phyloP scores from a whole-genome alignment of 2,113 vertebrate species.

The Mustelus asterias region DNA sequence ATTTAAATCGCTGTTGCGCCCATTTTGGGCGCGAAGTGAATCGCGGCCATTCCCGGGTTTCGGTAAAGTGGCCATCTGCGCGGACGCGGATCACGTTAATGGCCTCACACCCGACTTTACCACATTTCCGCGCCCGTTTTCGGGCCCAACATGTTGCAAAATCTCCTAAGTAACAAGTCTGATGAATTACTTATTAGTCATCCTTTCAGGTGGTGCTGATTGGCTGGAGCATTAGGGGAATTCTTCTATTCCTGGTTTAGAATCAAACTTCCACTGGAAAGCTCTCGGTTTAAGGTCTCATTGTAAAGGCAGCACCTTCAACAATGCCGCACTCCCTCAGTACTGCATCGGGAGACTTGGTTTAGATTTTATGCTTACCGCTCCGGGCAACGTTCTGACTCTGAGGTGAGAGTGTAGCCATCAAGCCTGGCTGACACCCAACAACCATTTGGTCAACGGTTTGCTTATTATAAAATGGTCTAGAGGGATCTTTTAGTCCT shows the following conservation, averaged over 20 bases:
- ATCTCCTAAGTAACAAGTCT: not conserved
- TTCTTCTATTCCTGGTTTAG: not conserved
- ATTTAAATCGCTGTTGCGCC: too few relatives aligned
- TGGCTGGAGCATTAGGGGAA: not conserved
- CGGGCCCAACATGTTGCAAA: too few relatives aligned
- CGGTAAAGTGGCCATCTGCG: too few relatives aligned
- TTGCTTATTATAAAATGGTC: not conserved
- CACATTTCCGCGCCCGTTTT: too few relatives aligned
- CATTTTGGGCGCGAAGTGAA: too few relatives aligned
- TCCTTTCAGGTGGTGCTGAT: not conserved
- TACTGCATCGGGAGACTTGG: not conserved
- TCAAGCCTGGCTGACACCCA: too few relatives aligned
- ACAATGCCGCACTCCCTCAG: not conserved
- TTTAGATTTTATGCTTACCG: not conserved
- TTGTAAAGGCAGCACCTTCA: not conserved
- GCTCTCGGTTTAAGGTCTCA: not conserved
- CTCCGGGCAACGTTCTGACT: not conserved
- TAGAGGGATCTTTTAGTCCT: not conserved
- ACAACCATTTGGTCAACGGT: not conserved
- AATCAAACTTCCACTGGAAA: not conserved
- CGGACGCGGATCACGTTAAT: too few relatives aligned
- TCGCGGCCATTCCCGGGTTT: too few relatives aligned
- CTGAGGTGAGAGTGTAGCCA: not conserved
- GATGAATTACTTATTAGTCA: not conserved
- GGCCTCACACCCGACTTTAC: too few relatives aligned